Evolutionary conservation across 2,888 invertebrate species (phyloP), one percentile per base, ranked within the genome.

Genomic region (Gonocerus acuteangulatus): DNA sequence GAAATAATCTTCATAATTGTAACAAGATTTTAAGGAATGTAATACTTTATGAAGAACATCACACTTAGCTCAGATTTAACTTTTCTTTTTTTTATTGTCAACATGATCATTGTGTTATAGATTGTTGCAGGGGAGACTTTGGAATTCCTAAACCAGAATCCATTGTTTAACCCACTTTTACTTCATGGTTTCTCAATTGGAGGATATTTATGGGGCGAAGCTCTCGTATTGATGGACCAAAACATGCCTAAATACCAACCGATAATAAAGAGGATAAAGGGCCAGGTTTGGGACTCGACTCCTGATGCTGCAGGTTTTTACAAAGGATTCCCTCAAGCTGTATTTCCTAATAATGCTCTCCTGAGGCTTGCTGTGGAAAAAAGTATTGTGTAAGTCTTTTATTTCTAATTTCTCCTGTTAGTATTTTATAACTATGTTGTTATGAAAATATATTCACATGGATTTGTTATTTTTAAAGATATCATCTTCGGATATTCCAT

Each of bases 401-500:
- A n/a, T 15, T 39, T 39, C 4, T 39, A 9, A 32, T 32, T 16
- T 11, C 19, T 16, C 18, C 7, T 18, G 9, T 44, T 32, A 11
- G 6, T 9, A 32, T 32, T 32, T 9, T 32, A 9, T 32, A 9
- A 32, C 11, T 9, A 9, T 32, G 32, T 32, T 32, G 32, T 6
- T 9, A 32, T 9, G 32, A 32, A 32, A 32, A 32, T 11, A 32
- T 32, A n/a, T n/a, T n/a, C n/a, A n/a, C n/a, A n/a, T n/a, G n/a
- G n/a, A n/a, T n/a, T n/a, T n/a, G n/a, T n/a, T n/a, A n/a, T 3
- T 47, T 6, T 69, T 71, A 13, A 72, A 87, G 86, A 42, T 89
- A 87, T 72, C 92, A 93, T 74, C 74, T 94, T 80, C 84, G 82
- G 73, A 81, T 86, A 61, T 91, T 92, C 77, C 82, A 91, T 72